These are phyloP conservation scores for Tenodera sinensis DNA, from an alignment of 2,888 invertebrate species.

Conservation along the genomic window DNA sequence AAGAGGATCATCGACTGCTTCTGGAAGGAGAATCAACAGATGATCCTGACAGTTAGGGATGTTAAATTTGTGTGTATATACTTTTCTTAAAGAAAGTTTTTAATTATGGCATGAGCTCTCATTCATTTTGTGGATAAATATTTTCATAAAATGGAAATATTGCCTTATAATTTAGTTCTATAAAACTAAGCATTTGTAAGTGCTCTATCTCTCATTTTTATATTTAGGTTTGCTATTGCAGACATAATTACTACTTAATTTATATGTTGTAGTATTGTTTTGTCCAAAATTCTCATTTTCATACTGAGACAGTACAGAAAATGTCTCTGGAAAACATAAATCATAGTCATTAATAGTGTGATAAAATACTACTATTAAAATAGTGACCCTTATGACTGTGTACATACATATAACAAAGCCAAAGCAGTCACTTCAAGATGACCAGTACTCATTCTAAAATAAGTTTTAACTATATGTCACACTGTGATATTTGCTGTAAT, in stretches of 20 bases:
- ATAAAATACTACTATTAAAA: not conserved
- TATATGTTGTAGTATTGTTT: not conserved
- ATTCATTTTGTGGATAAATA: not conserved
- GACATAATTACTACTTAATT: not conserved
- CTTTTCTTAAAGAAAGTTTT: not conserved
- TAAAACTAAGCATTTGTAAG: not conserved
- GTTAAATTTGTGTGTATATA: not conserved
- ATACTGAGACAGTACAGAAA: not conserved
- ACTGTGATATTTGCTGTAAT: no score
- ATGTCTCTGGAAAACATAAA: not conserved
- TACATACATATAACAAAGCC: no score
- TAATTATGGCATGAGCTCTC: not conserved
- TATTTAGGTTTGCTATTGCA: not conserved
- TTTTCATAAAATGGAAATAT: not conserved
- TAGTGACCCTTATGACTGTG: no score
- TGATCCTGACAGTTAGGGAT: constrained; percentile 27
- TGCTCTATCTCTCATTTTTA: not conserved
- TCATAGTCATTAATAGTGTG: not conserved
- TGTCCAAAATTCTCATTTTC: not conserved
- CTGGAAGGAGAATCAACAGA: constrained; percentile 31
- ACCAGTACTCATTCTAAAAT: no score
- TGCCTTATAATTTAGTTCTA: not conserved
- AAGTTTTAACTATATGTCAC: no score
- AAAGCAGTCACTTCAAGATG: no score
- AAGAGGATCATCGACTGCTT: constrained; percentile 34